Conservation (phyloP, 2,797 vertebrate species). For the Poecilia wingei region DNA sequence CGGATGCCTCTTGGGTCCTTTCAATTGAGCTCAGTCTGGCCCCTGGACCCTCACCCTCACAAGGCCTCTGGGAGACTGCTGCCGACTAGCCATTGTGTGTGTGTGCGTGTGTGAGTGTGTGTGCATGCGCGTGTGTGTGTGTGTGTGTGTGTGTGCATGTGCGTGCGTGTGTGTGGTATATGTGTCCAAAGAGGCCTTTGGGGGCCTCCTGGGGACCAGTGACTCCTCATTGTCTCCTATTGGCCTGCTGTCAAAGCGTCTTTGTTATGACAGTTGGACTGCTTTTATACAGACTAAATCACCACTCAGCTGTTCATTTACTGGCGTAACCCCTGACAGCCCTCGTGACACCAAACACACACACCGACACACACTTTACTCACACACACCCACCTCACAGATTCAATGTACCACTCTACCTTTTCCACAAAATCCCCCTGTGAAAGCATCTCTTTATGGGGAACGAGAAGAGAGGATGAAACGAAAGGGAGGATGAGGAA, state of each 20-base stretch:
- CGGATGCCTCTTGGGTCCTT: conserved; percentile 62
- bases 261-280: conserved; percentile 86
- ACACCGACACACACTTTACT: conserved; percentile 22
- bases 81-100: conserved; percentile 73
- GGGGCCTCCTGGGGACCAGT: conserved; percentile 74
- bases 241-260: conserved; percentile 76
- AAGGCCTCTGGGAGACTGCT: conserved; percentile 66
- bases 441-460: conserved; percentile 25
- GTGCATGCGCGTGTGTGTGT: no score
- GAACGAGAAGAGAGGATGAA: conserved; percentile 50
- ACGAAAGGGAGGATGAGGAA: conserved; percentile 51
- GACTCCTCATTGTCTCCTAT: conserved; percentile 83
- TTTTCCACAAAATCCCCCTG: conserved; percentile 23
- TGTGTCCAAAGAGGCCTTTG: conserved; percentile 67
- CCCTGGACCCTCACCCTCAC: conserved; percentile 61
- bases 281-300: conserved; percentile 85
- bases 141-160: conserved; percentile 54
- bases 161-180: conserved; percentile 39
- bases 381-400: conserved; percentile 22
- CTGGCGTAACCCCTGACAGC: conserved; percentile 77
- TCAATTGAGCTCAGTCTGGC: conserved; percentile 66
- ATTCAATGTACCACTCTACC: conserved; percentile 24
- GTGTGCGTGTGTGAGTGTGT: not conserved
- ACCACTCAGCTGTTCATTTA: conserved; percentile 86
- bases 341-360: conserved; percentile 61